A percentile compares a stretch with the other conserved stretches of the same genome.
These are phyloP conservation scores for Cherax destructor DNA, from an alignment of 1,140 invertebrate species.

Conservation along the genomic window DNA sequence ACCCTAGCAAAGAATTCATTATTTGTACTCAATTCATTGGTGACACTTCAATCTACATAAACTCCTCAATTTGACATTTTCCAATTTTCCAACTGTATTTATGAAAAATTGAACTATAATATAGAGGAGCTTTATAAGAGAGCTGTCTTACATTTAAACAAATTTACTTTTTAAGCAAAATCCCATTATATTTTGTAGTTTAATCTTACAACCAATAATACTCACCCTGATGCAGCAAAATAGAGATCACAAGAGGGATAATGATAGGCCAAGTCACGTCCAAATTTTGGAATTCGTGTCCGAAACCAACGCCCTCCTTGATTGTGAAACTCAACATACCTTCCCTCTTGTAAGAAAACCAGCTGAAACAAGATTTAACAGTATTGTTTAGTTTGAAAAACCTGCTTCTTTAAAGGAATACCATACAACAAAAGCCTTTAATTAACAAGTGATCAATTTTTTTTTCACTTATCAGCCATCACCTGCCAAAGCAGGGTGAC, in stretches of 20 bases:
- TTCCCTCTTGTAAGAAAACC: conserved; percentile 80
- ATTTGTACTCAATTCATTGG: too few species aligned
- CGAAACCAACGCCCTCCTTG: conserved; percentile 93
- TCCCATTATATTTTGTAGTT: not conserved
- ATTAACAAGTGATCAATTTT: too few species aligned
- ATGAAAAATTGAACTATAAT: too few species aligned
- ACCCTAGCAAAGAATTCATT: too few species aligned
- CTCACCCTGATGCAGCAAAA: conserved; percentile 90
- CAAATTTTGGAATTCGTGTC: conserved; percentile 95
- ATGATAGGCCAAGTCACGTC: conserved; percentile 95
- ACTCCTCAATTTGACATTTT: too few species aligned
- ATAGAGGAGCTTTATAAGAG: too few species aligned
- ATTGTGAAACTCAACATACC: conserved; percentile 96
- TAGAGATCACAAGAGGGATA: conserved; percentile 92
- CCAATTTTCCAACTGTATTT: too few species aligned
- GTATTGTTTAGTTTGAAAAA: conserved; percentile 11
- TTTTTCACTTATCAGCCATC: too few species aligned
- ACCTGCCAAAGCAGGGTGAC: too few species aligned
- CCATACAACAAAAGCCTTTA: not conserved
- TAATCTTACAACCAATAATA: not conserved
- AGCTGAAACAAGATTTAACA: conserved; percentile 72
- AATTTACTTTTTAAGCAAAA: too few species aligned
- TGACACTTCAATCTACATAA: too few species aligned
- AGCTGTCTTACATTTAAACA: too few species aligned
- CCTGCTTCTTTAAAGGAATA: conserved; percentile 24